phyloP scores from a whole-genome alignment of 2,113 vertebrate genomes.

The Zosterops japonicus region DNA sequence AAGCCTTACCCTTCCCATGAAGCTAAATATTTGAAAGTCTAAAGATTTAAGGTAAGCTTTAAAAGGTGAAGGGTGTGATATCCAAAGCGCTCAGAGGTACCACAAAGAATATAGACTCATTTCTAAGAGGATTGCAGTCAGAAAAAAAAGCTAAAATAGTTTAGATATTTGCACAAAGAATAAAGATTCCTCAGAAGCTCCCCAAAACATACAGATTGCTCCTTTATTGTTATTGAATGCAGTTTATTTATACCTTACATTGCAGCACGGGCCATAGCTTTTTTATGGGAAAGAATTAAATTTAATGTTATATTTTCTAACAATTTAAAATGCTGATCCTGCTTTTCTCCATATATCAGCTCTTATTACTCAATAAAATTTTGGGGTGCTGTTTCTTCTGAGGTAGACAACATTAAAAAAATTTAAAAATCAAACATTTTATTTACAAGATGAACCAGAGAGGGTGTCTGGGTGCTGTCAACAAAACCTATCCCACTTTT shows the following conservation, averaged over 20 bases:
- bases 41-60: slow-evolving; percentile 67
- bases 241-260: slow-evolving; percentile 51
- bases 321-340: slow-evolving; percentile 5
- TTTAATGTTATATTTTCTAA: slow-evolving; percentile 29
- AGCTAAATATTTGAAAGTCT: slow-evolving; percentile 72
- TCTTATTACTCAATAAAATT: slow-evolving; percentile 38
- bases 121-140: not conserved
- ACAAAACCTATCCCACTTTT: not conserved
- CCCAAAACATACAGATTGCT: not conserved
- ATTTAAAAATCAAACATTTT: not conserved
- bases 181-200: slow-evolving; percentile 16
- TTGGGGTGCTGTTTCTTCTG: not conserved
- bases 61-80: slow-evolving; percentile 20
- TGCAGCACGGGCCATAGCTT: not conserved
- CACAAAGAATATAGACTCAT: not conserved
- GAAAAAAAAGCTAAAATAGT: not conserved
- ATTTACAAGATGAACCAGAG: not conserved
- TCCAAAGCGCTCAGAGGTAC: slow-evolving; percentile 53
- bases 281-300: slow-evolving; percentile 44
- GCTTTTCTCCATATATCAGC: slow-evolving; percentile 9
- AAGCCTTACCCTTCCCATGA: slow-evolving; percentile 69
- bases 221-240: slow-evolving; percentile 25
- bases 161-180: not conserved
- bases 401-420: not conserved
- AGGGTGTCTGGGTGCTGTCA: not conserved